These are phyloP conservation scores for Amphipoea oculea DNA, from an alignment of 2,888 invertebrate genomes.

Conservation along the genomic window DNA sequence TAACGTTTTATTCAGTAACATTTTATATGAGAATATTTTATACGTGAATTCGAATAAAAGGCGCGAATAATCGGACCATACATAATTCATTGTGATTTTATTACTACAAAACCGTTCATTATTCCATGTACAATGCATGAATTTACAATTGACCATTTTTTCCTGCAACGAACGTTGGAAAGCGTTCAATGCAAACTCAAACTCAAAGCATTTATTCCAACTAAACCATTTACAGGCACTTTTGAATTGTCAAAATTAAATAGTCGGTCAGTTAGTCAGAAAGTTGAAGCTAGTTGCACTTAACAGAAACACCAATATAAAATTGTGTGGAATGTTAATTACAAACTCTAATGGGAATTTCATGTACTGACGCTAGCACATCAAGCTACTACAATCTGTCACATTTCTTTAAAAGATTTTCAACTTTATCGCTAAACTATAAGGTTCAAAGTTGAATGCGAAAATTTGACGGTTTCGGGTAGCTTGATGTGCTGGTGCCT, in stretches of 20 bases:
- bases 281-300: no score
- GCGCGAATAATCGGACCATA: slow-evolving; percentile 1
- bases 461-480: no score
- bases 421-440: no score
- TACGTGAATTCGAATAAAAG: slow-evolving; percentile 12
- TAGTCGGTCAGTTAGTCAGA: no score
- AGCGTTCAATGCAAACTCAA: neutral
- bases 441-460: no score
- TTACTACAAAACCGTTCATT: slow-evolving; percentile 24
- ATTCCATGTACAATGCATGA: slow-evolving; percentile 3
- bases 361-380: neutral
- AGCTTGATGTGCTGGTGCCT: no score
- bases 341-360: neutral
- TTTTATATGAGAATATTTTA: slow-evolving; percentile 13
- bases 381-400: no score
- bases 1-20: slow-evolving; percentile 37
- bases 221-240: no score
- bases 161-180: neutral
- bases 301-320: slow-evolving; percentile 1
- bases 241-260: no score
- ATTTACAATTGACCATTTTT: neutral
- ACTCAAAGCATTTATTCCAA: no score
- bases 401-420: no score
- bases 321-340: neutral
- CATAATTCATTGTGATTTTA: slow-evolving; percentile 35